Conservation (phyloP, 2,797 vertebrate genomes). For the Chromis chromis region DNA sequence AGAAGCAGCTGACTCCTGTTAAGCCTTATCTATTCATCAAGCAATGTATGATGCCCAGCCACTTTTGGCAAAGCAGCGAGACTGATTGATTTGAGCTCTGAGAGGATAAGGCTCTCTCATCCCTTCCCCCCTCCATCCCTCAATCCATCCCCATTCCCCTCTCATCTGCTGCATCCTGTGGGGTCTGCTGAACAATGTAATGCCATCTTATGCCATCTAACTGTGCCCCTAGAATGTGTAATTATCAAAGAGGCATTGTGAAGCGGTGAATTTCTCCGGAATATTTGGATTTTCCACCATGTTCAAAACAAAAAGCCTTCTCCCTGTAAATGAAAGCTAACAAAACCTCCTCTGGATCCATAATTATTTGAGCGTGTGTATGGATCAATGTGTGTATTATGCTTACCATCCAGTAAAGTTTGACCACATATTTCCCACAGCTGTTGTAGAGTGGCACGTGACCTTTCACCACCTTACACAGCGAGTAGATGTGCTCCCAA, state of each 20-base stretch:
- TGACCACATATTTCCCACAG: slow-evolving; percentile 93
- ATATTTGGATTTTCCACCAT: neutral
- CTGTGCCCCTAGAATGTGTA: slow-evolving; percentile 2
- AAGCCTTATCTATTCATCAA: slow-evolving; percentile 67
- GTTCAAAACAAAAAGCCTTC: neutral
- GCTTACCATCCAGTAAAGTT: slow-evolving; percentile 94
- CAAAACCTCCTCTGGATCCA: neutral
- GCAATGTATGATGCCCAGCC: slow-evolving; percentile 42
- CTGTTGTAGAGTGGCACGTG: slow-evolving; percentile 91
- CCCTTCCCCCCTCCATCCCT: slow-evolving; percentile 23
- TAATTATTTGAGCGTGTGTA: neutral
- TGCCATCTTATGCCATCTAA: slow-evolving; percentile 22
- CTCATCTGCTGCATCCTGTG: slow-evolving; percentile 33
- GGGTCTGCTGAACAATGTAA: slow-evolving; percentile 36
- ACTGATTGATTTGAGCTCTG: slow-evolving; percentile 69
- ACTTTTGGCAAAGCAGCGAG: slow-evolving; percentile 57
- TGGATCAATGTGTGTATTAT: slow-evolving; percentile 5
- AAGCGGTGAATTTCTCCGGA: neutral
- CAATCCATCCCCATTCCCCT: slow-evolving; percentile 17
- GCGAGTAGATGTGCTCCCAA: slow-evolving; percentile 95
- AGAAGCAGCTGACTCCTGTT: slow-evolving; percentile 66
- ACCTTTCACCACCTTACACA: slow-evolving; percentile 88
- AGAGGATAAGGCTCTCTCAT: slow-evolving; percentile 57
- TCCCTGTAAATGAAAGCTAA: neutral
- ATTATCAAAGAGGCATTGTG: slow-evolving; percentile 21